These are phyloP conservation scores for Crypturellus tataupa DNA, from an alignment of 2,797 vertebrate genomes.

Conservation along the genomic window DNA sequence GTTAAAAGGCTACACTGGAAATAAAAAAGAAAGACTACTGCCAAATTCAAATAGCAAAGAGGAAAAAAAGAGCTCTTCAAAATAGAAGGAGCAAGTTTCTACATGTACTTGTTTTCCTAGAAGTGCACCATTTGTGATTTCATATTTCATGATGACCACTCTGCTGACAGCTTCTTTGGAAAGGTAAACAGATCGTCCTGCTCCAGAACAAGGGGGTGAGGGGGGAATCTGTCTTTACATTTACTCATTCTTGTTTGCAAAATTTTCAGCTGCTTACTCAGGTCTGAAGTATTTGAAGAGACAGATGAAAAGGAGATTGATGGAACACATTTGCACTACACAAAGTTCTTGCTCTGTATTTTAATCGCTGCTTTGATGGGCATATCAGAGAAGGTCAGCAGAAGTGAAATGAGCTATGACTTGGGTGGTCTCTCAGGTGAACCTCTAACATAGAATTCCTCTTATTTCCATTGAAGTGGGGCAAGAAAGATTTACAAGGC, in stretches of 20 bases:
- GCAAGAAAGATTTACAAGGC: conserved; percentile 69
- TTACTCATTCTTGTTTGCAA: conserved; percentile 71
- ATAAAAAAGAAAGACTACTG: conserved; percentile 21
- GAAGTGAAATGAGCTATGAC: conserved; percentile 53
- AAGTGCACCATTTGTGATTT: conserved; percentile 46
- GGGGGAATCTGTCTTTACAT: conserved; percentile 46
- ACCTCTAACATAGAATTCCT: conserved; percentile 18
- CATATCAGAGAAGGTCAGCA: conserved; percentile 69
- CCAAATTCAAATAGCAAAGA: conserved; percentile 40
- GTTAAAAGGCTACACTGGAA: conserved; percentile 32
- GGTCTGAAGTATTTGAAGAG: conserved; percentile 69
- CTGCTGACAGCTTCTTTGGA: conserved; percentile 68
- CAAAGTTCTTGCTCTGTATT: conserved; percentile 26
- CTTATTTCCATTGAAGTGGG: conserved; percentile 70
- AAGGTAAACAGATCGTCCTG: conserved; percentile 74
- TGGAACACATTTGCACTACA: conserved; percentile 51
- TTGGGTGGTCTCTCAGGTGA: conserved; percentile 74
- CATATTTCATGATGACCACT: conserved; percentile 68
- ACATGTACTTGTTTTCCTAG: conserved; percentile 37
- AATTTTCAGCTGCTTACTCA: conserved; percentile 66
- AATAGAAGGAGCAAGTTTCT: conserved; percentile 23
- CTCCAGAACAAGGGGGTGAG: conserved; percentile 22
- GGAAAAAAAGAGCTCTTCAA: not conserved
- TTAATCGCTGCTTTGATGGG: conserved; percentile 57
- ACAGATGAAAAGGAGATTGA: conserved; percentile 72